Conservation (phyloP, 2,113 vertebrate species). For the Nerophis lumbriciformis region DNA sequence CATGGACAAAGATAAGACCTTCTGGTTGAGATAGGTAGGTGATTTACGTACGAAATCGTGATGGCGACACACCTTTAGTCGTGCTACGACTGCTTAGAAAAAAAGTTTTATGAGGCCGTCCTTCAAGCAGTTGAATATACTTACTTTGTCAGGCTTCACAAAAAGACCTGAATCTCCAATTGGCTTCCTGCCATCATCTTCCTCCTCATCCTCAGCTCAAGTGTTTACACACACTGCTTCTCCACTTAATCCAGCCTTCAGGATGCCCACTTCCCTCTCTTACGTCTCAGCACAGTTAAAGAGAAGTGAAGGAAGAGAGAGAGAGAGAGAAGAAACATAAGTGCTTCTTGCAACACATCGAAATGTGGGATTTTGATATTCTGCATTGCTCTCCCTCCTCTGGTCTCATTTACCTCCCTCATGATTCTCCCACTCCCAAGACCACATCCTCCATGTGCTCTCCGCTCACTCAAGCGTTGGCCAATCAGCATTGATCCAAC, state of each 20-base stretch:
- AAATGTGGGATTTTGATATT: slow-evolving; percentile 15
- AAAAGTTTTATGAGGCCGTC: no score
- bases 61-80: no score
- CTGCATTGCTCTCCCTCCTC: not conserved
- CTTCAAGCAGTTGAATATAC: not conserved
- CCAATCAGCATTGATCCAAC: slow-evolving; percentile 63
- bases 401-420: slow-evolving; percentile 5
- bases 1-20: no score
- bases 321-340: not conserved
- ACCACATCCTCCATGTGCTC: slow-evolving; percentile 36
- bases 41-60: no score
- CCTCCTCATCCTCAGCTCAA: slow-evolving; percentile 10
- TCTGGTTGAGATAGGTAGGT: no score
- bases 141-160: no score
- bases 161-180: slow-evolving; percentile 19
- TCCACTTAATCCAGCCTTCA: slow-evolving; percentile 46
- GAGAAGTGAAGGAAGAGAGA: not conserved
- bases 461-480: slow-evolving; percentile 39
- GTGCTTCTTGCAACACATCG: slow-evolving; percentile 4
- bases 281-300: slow-evolving; percentile 25
- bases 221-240: slow-evolving; percentile 37
- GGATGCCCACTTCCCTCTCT: slow-evolving; percentile 35
- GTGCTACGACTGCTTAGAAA: no score
- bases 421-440: slow-evolving; percentile 3
- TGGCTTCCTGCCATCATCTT: slow-evolving; percentile 5